phyloP scores from a whole-genome alignment of 2,113 vertebrate genomes.

The Calyptomena viridis region DNA sequence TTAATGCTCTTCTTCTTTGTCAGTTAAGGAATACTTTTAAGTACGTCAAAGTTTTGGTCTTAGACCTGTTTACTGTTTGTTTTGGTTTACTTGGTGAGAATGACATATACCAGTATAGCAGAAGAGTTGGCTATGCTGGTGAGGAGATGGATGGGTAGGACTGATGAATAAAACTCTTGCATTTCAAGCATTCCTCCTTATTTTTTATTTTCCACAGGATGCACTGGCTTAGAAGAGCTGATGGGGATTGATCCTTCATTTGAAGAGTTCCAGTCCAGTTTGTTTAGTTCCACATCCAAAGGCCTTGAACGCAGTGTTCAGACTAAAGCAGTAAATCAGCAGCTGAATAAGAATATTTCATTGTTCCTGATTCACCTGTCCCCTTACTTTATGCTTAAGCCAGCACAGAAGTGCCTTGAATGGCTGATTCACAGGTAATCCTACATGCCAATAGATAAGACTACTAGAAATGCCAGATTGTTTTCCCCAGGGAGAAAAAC shows the following conservation, averaged over 20 bases:
- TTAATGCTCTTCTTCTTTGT: background rate
- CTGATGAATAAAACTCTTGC: background rate
- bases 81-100: background rate
- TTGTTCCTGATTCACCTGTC: conserved; percentile 88
- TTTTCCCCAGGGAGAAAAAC: background rate
- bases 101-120: background rate
- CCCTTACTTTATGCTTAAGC: conserved; percentile 94
- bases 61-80: background rate
- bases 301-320: conserved; percentile 91
- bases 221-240: conserved; percentile 93
- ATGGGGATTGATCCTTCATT: conserved; percentile 89
- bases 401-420: conserved; percentile 95
- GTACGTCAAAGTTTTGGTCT: background rate
- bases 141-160: background rate
- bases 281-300: conserved; percentile 86
- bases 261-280: conserved; percentile 82
- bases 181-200: background rate
- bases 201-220: conserved; percentile 76
- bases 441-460: background rate
- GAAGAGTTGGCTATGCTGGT: background rate
- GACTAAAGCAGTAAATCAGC: conserved; percentile 86
- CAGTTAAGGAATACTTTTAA: background rate
- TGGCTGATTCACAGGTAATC: conserved; percentile 94
- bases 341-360: conserved; percentile 84
- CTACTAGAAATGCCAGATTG: background rate